These are phyloP conservation scores for Callocephalon fimbriatum DNA, from an alignment of 2,113 vertebrate species.

Conservation along the genomic window DNA sequence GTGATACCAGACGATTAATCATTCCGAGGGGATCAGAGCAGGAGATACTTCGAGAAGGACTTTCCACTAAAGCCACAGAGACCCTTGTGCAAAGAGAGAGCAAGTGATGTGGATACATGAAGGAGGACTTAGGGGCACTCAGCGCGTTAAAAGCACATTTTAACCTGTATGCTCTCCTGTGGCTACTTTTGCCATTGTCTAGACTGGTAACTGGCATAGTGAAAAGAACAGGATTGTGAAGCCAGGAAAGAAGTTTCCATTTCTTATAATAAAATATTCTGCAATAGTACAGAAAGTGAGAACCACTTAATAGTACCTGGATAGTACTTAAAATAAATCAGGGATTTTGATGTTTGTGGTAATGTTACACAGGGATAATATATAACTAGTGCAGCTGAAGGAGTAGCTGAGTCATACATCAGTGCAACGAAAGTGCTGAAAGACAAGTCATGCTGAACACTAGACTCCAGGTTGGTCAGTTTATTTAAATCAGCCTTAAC, in stretches of 20 bases:
- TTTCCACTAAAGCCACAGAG: neutral
- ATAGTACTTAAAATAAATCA: neutral
- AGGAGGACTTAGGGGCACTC: neutral
- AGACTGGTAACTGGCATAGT: neutral
- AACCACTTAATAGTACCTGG: neutral
- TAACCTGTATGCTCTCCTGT: neutral
- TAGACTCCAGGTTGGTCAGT: neutral
- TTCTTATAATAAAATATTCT: neutral
- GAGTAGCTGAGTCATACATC: neutral
- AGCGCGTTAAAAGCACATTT: neutral
- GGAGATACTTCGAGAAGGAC: neutral
- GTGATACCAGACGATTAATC: neutral
- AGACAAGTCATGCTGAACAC: neutral
- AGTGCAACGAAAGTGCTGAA: neutral
- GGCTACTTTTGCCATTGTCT: neutral
- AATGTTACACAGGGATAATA: neutral
- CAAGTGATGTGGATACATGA: neutral
- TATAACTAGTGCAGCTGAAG: neutral
- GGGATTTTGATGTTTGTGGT: neutral
- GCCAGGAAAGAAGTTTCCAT: neutral
- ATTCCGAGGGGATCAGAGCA: neutral
- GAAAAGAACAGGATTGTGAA: neutral
- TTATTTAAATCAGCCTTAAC: conserved; percentile 20
- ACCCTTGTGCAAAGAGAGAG: neutral
- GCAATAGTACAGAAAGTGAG: neutral